These are phyloP conservation scores for Urocolius indicus DNA, from an alignment of 2,113 vertebrate genomes.

Conservation along the genomic window DNA sequence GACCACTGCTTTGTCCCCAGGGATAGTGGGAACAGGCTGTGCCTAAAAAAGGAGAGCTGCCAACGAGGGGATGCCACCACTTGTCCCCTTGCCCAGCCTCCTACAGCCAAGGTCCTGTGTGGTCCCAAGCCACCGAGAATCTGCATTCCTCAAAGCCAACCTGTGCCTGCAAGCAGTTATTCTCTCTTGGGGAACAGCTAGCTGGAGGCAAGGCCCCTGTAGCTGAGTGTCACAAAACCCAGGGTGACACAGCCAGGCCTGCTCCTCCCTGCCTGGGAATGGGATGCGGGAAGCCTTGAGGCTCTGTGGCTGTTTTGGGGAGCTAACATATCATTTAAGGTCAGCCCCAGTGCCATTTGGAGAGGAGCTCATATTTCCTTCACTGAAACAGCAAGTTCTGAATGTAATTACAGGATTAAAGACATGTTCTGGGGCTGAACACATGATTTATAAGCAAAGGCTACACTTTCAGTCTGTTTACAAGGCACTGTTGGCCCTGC, in stretches of 20 bases:
- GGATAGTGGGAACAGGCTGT: neutral
- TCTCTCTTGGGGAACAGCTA: neutral
- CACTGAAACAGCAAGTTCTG: slow-evolving; percentile 76
- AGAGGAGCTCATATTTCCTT: slow-evolving; percentile 76
- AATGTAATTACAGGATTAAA: slow-evolving; percentile 78
- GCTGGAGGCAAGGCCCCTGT: neutral
- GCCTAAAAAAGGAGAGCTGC: neutral
- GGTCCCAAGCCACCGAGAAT: neutral
- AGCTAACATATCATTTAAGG: slow-evolving; percentile 77
- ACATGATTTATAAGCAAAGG: slow-evolving; percentile 72
- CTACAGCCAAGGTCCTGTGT: accelerated
- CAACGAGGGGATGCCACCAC: neutral
- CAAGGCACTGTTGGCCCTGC: neutral
- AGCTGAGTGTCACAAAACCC: neutral
- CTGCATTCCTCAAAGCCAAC: neutral
- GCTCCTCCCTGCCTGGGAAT: neutral
- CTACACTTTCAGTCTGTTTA: slow-evolving; percentile 74
- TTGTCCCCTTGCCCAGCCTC: accelerated
- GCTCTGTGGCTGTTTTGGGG: neutral
- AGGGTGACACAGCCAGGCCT: neutral
- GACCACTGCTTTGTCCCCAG: neutral
- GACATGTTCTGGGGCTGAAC: slow-evolving; percentile 70
- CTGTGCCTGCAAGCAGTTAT: neutral
- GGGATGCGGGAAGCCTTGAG: neutral
- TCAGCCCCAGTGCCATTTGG: slow-evolving; percentile 68